Evolutionary conservation across 2,888 invertebrate genomes (phyloP).

Genomic region (Xestobium rufovillosum): DNA sequence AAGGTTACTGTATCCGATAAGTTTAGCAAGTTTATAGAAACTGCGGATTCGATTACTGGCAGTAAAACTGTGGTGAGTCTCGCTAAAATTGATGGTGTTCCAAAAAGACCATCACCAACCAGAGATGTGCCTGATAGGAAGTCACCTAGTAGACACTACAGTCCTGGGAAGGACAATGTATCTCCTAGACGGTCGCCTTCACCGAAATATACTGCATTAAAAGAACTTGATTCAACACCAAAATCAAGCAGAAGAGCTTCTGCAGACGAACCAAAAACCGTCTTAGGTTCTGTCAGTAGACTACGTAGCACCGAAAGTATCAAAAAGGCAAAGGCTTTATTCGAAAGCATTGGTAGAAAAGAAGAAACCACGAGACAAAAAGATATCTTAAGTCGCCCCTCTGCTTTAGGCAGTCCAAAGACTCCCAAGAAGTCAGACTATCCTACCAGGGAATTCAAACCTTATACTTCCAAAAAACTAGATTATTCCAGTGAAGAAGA

Average conservation of each 20-base stretch:
- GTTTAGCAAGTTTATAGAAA: constrained; percentile 56
- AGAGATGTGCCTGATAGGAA: constrained; percentile 13
- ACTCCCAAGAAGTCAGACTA: constrained; percentile 21
- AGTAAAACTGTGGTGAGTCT: constrained; percentile 25
- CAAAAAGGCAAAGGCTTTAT: constrained; percentile 61
- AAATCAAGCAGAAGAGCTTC: constrained; percentile 39
- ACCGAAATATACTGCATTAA: constrained; percentile 17
- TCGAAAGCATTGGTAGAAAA: constrained; percentile 53
- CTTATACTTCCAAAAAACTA: constrained; percentile 14
- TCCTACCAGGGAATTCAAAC: constrained; percentile 18
- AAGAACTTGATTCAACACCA: constrained; percentile 30
- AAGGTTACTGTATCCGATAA: constrained; percentile 56
- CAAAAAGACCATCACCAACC: constrained; percentile 16
- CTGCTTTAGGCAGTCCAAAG: constrained; percentile 43
- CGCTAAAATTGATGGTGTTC: constrained; percentile 26
- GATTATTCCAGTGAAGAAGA: constrained; percentile 18
- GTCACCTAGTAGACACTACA: constrained; percentile 2
- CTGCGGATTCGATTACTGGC: constrained; percentile 50
- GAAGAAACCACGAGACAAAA: constrained; percentile 36
- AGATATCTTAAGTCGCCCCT: constrained; percentile 48
- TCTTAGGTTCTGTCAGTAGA: constrained; percentile 33
- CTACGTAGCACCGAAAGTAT: constrained; percentile 58
- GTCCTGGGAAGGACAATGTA: constrained; percentile 13
- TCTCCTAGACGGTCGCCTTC: constrained; percentile 18
- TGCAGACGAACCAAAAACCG: constrained; percentile 31